Percentiles rank a stretch among this genome's conserved stretches.
These are phyloP conservation scores for Octomys mimax DNA, from an alignment of 2,797 vertebrate species.

Conservation along the genomic window DNA sequence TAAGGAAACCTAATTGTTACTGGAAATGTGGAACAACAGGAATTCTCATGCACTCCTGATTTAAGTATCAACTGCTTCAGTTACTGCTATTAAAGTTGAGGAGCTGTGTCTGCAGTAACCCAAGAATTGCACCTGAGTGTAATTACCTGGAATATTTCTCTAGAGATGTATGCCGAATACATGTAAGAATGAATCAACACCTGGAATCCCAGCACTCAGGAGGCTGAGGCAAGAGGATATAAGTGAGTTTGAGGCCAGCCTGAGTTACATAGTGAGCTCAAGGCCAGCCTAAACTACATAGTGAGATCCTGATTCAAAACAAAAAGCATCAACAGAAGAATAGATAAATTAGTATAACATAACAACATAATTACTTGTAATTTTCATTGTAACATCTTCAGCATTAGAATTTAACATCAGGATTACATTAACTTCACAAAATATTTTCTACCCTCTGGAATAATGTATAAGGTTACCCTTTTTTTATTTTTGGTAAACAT, in stretches of 20 bases:
- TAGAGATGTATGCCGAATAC: background rate
- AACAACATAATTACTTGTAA: background rate
- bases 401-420: background rate
- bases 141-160: background rate
- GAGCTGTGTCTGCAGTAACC: background rate
- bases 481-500: background rate
- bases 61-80: background rate
- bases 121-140: background rate
- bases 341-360: background rate
- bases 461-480: background rate
- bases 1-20: background rate
- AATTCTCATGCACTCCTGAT: background rate
- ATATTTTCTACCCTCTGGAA: background rate
- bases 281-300: background rate
- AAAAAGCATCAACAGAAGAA: background rate
- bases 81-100: background rate
- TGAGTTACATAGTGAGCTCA: background rate
- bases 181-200: background rate
- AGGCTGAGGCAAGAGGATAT: background rate
- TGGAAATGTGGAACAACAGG: background rate
- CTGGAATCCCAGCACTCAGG: background rate
- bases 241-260: background rate
- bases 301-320: background rate
- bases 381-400: background rate
- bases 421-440: background rate